Conservation (phyloP, 2,797 vertebrate genomes). For the Ibycter americanus region DNA sequence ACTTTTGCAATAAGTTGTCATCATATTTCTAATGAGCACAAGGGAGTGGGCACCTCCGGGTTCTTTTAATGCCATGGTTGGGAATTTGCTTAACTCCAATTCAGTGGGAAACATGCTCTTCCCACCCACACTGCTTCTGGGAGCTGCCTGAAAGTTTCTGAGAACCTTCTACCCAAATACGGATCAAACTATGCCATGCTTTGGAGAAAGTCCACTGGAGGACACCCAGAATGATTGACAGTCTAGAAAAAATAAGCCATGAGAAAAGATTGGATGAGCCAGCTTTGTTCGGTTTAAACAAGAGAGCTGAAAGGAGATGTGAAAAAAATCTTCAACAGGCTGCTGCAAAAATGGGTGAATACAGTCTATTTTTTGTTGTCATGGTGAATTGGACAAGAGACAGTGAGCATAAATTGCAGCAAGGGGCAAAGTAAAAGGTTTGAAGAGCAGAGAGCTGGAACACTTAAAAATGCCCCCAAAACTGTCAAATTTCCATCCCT, state of each 20-base stretch:
- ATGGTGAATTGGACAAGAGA: background rate
- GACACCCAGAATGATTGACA: background rate
- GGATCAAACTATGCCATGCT: background rate
- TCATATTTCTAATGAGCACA: background rate
- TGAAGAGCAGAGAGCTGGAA: background rate
- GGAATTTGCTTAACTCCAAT: background rate
- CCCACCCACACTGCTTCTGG: background rate
- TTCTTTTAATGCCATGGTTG: background rate
- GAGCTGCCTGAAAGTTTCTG: background rate
- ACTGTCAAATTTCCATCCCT: background rate
- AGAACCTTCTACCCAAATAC: background rate
- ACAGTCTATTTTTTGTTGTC: background rate
- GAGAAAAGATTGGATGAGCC: background rate
- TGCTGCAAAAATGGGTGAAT: background rate
- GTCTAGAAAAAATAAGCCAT: background rate
- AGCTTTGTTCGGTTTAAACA: background rate
- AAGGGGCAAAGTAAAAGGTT: background rate
- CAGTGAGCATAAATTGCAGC: background rate
- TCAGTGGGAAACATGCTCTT: background rate
- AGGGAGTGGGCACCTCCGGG: background rate
- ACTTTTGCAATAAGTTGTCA: background rate
- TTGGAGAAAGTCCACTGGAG: background rate
- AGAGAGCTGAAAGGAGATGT: background rate
- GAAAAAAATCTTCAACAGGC: background rate
- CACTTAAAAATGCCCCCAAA: background rate